Evolutionary conservation across 2,797 vertebrate species (phyloP).

Genomic region (Gorsachius magnificus): DNA sequence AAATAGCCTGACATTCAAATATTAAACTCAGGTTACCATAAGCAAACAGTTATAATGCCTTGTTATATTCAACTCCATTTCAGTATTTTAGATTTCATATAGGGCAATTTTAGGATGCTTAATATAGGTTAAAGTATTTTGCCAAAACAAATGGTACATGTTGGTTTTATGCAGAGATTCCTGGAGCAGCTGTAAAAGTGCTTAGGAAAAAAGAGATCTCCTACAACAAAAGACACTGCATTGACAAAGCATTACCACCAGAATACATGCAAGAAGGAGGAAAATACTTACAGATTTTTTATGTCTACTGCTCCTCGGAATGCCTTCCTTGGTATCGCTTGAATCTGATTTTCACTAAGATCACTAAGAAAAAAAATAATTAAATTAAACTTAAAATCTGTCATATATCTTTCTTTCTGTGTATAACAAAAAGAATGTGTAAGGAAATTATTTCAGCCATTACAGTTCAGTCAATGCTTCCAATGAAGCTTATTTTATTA

Average conservation of each 20-base stretch:
- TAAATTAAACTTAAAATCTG: neutral
- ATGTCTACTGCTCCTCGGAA: slow-evolving; percentile 97
- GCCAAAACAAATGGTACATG: neutral
- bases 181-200: neutral
- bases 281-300: slow-evolving; percentile 94
- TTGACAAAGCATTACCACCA: neutral
- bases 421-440: neutral
- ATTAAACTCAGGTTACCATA: neutral
- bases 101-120: neutral
- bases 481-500: neutral
- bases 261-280: neutral
- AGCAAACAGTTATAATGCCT: neutral
- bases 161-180: neutral
- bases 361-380: slow-evolving; percentile 78
- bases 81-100: neutral
- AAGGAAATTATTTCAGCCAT: neutral
- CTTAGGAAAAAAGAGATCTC: neutral
- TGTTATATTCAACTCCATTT: neutral
- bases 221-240: neutral
- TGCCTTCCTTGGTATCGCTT: slow-evolving; percentile 95
- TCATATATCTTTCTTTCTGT: neutral
- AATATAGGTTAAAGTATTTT: neutral
- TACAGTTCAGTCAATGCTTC: neutral
- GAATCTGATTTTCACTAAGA: slow-evolving; percentile 98
- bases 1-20: neutral